phyloP scores from a whole-genome alignment of 2,113 vertebrate species.

The Entomyzon cyanotis region DNA sequence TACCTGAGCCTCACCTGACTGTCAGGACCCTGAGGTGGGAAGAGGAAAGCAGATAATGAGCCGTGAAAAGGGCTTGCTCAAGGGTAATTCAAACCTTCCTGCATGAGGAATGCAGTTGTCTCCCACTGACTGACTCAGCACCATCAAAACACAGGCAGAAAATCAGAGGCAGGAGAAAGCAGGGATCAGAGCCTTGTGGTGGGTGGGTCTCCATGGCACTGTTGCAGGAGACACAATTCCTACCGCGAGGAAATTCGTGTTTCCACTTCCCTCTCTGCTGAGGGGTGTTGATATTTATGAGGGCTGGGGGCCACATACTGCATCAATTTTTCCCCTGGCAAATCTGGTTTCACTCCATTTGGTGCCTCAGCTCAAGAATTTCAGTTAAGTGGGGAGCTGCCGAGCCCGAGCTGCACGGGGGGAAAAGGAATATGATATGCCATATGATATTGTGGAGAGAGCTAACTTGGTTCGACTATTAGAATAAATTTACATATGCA shows the following conservation, averaged over 20 bases:
- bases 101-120: neutral
- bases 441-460: neutral
- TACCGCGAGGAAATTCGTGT: neutral
- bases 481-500: slow-evolving; percentile 30
- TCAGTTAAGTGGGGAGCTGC: neutral
- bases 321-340: neutral
- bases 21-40: neutral
- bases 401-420: neutral
- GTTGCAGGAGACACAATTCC: neutral
- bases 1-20: neutral
- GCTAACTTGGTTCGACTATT: neutral
- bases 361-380: neutral
- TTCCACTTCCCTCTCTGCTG: neutral
- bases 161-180: neutral
- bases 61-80: neutral
- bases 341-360: neutral
- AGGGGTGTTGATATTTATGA: neutral
- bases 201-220: neutral
- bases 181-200: neutral
- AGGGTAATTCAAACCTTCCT: neutral
- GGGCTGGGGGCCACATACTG: neutral
- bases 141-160: neutral
- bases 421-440: neutral
- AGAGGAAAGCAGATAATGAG: neutral
- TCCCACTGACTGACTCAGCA: slow-evolving; percentile 14